Evolutionary conservation across 2,888 invertebrate species (phyloP), one percentile per base, ranked within the genome.

Genomic region (Boloria selene): DNA sequence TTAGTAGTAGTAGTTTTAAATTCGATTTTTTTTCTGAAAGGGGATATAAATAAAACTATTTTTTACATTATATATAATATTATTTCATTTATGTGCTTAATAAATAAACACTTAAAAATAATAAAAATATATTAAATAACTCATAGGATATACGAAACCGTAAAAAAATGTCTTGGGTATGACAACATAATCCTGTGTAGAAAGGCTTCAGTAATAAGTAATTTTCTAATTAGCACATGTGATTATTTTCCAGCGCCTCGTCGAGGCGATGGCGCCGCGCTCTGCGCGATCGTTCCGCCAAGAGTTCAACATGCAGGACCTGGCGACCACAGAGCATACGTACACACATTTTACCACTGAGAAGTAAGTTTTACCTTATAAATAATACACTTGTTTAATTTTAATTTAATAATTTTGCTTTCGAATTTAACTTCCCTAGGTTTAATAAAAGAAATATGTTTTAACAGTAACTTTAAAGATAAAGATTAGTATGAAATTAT

Each of bases 261-360:
- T 95, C 73, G 94, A 94, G 83, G 93, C 94, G 75, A 94, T 95
- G 94, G 94, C 95, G 78, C 95, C 95, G 75, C 94, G 94, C 74
- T 95, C 95, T 68, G 94, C 95, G 75, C 93, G 94, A 76, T 96
- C 96, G 68, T 97, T 96, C 94, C 94, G 96, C 76, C 96, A 96
- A 70, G 97, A 97, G 86, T 96, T 96, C 89, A 96, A 95, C 86
- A 94, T 95, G 89, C 94, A 94, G 74, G 94, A 94, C 83, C 93
- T 95, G 85, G 93, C 94, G 73, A 93, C 93, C 72, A 94, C 94
- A 73, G 95, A 95, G 78, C 94, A 94, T 65, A 95, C 94, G 59
- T 94, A 94, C 63, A 94, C 95, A 13, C 95, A 95, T 75, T 95
- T 94, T 85, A 94, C 91, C 66, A 80, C 91, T 61, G 91, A 92